Evolutionary conservation across 2,888 invertebrate species (phyloP).

Genomic region (Callimorpha dominula): DNA sequence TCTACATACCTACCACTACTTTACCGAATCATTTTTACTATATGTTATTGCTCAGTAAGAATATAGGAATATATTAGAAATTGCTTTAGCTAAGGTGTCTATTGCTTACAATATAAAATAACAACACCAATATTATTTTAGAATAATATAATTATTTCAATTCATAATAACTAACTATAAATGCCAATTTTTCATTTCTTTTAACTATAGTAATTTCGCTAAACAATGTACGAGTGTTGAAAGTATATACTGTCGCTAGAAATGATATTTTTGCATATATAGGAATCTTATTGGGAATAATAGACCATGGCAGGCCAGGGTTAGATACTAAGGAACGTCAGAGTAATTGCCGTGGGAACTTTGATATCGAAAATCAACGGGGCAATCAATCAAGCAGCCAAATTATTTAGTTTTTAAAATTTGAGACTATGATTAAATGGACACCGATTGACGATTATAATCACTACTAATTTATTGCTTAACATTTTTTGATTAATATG

Average conservation of each 20-base stretch:
- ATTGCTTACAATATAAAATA: constrained; percentile 62
- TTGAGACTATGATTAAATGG: constrained; percentile 50
- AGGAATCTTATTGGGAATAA: constrained; percentile 27
- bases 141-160: constrained; percentile 87
- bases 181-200: constrained; percentile 80
- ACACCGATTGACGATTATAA: constrained; percentile 55
- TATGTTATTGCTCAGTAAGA: not conserved
- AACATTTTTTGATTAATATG: constrained; percentile 23
- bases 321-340: constrained; percentile 12
- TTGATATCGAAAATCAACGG: constrained; percentile 13
- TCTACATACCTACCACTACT: not conserved
- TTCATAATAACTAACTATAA: constrained; percentile 87
- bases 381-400: constrained; percentile 49
- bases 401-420: constrained; percentile 47
- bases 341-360: constrained; percentile 11
- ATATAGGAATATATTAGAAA: not conserved
- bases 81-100: constrained; percentile 3
- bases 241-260: constrained; percentile 68
- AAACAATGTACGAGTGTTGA: constrained; percentile 74
- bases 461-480: constrained; percentile 48
- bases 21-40: not conserved
- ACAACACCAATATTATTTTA: constrained; percentile 83
- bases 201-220: constrained; percentile 79
- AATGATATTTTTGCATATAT: constrained; percentile 37
- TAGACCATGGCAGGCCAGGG: constrained; percentile 21